Base-by-base conservation (phyloP, 2,797 vertebrate species). In the Propithecus deckenii region DNA sequence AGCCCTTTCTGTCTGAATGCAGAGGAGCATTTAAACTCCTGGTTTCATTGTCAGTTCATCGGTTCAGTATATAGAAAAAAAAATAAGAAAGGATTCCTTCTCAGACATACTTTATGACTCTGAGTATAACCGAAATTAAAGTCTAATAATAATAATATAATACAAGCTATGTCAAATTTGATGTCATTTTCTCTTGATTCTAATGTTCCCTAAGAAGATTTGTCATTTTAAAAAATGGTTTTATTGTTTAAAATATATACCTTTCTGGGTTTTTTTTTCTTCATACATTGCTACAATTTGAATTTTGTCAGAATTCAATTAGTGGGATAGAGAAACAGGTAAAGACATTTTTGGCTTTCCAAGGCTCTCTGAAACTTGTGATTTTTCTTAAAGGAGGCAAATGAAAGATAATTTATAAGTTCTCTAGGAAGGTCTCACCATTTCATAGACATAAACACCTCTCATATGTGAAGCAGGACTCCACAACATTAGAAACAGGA, bases 181-280 rank as follows among this genome's bases (percentile, higher is more conserved):
- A 96, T 75, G n/a, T 93, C 9, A 94, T 83, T 94, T 85, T 94
- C 92, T 63, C 69, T 38, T n/a, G 71, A 90, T 87, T 97, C 89
- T 96, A 89, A 86, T 38, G 12, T 38, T 86, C 48, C 38, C 43
- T 63, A 7, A 79, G 83, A 74, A 97, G 86, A 97, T 32, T 38
- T 85, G 17, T 92, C 79, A 94, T 86, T 90, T 95, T 50, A 48
- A 46, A 23, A 52, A 10, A 93, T 43, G 41, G 72, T 96, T 61
- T 86, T 18, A 87, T 17, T 71, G 2, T 78, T 86, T 84, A 65
- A 95, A 93, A 93, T 32, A 61, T 41, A 46, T 23, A 79, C 79
- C 88, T 50, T 78, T 55, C 43, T 2, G 43, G 41, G 30, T 71
- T 90, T 91, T 86, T 55, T 38, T 46, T 38, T 63, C 13, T 3